These are phyloP conservation scores for Podarcis muralis DNA, from an alignment of 2,113 vertebrate genomes.

Conservation along the genomic window DNA sequence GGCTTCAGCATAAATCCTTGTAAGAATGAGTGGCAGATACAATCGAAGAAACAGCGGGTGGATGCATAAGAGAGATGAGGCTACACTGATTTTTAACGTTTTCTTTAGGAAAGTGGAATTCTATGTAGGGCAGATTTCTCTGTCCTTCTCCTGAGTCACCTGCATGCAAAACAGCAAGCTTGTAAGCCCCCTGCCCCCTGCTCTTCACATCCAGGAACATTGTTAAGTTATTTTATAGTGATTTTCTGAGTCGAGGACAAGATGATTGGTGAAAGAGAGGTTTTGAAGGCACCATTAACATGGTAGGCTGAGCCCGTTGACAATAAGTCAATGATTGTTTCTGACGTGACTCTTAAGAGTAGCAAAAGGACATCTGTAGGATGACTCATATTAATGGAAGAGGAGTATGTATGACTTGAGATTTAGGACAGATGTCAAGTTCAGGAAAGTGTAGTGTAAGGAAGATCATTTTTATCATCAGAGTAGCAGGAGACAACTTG, in stretches of 20 bases:
- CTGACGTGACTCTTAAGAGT: constrained; percentile 47
- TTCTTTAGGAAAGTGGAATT: constrained; percentile 13
- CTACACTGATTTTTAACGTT: constrained; percentile 12
- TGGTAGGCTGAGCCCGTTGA: constrained; percentile 59
- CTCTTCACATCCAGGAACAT: constrained; percentile 35
- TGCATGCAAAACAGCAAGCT: constrained; percentile 27
- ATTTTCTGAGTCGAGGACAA: constrained; percentile 40
- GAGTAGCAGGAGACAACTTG: constrained; percentile 61
- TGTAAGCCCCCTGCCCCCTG: constrained; percentile 15
- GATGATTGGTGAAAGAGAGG: constrained; percentile 28
- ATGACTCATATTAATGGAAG: constrained; percentile 61
- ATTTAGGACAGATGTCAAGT: constrained; percentile 68
- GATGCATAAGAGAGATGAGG: not conserved
- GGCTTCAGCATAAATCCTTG: not conserved
- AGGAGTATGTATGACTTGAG: constrained; percentile 54
- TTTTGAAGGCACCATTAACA: constrained; percentile 61
- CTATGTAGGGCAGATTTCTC: constrained; percentile 25
- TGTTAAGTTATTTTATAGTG: constrained; percentile 44
- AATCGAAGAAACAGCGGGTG: not conserved
- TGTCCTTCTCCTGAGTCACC: not conserved
- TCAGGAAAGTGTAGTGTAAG: constrained; percentile 49
- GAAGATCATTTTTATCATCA: constrained; percentile 56
- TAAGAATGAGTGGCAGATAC: not conserved
- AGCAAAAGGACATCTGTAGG: constrained; percentile 53
- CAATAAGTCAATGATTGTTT: constrained; percentile 72